Base-by-base conservation (phyloP, 2,888 invertebrate species). In the Euplagia quadripunctaria region DNA sequence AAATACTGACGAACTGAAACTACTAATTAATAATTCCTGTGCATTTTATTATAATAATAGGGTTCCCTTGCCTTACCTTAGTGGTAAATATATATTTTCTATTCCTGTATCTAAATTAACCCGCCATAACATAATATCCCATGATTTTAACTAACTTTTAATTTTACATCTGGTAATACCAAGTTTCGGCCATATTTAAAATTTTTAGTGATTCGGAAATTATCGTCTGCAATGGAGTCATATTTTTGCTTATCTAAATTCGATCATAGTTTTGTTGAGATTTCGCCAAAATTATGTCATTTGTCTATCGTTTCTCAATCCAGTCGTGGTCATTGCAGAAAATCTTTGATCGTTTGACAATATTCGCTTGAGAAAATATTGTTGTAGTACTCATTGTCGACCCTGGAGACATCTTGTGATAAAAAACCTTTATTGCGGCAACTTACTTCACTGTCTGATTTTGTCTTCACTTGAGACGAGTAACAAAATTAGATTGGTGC, bases 341-440 rank as follows among this genome's bases (percentile, higher is more conserved):
- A 94, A 93, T 87, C 91, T 86, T 93, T 93, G 84, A 88, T 93
- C 90, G 96, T 96, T 94, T 96, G 96, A 96, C 96, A 90, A 94
- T 92, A 93, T 94, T 91, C 89, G 92, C 88, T 80, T 93, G 92
- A 94, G 92, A 87, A 73, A 86, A 87, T 91, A 89, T 93, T 92
- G 91, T 92, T 94, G 90, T 89, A 90, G 87, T 89, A 88, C 89
- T 91, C 89, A 88, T 90, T 87, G 93, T 91, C 96, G 94, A 95
- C 91, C 91, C 93, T 92, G 96, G 96, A 94, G 96, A 96, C 96
- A 95, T 96, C 96, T 96, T 94, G 96, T 94, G 95, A 92, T 94
- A 92, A 89, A 93, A 94, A 90, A 89, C 89, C 91, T 90, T 88
- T 89, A 90, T 91, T 92, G 92, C 94, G 87, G 89, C 91, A 89